Conservation (phyloP, 1,140 invertebrate genomes). For the Leguminivora glycinivorella region DNA sequence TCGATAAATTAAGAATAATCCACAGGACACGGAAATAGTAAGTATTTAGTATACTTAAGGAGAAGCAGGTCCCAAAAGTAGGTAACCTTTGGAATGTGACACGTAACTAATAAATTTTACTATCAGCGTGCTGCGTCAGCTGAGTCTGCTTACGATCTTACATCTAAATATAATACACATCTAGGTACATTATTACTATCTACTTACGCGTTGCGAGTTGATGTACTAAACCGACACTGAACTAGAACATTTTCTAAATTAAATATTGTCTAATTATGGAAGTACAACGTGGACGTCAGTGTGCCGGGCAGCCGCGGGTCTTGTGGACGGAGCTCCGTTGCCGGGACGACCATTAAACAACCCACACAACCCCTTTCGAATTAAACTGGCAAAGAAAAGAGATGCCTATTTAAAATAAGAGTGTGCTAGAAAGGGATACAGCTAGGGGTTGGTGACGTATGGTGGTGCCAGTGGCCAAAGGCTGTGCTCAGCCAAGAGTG, state of each 20-base stretch:
- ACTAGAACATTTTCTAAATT: slow-evolving; percentile 35
- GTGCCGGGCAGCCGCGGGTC: slow-evolving; percentile 46
- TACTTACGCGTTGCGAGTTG: slow-evolving; percentile 11
- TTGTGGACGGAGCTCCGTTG: slow-evolving; percentile 70
- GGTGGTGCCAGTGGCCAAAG: slow-evolving; percentile 49
- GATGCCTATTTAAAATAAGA: slow-evolving; percentile 46
- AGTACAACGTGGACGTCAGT: slow-evolving; percentile 50
- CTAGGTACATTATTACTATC: not conserved
- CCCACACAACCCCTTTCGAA: slow-evolving; percentile 56
- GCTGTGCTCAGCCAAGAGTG: slow-evolving; percentile 67
- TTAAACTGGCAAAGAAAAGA: slow-evolving; percentile 50
- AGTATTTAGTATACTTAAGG: too few species aligned
- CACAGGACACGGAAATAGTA: too few species aligned
- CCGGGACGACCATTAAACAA: slow-evolving; percentile 72
- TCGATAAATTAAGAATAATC: too few species aligned
- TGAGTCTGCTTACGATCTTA: not conserved
- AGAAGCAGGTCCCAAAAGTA: too few species aligned
- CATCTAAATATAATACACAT: not conserved
- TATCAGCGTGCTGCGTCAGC: slow-evolving; percentile 17
- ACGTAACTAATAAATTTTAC: slow-evolving; percentile 9
- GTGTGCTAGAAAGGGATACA: slow-evolving; percentile 46
- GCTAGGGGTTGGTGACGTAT: slow-evolving; percentile 56
- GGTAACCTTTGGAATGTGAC: not conserved
- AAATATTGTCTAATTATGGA: slow-evolving; percentile 48
- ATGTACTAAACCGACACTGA: slow-evolving; percentile 33